Base-by-base conservation (phyloP, 2,797 vertebrate genomes). In the Leontocebus nigricollis region DNA sequence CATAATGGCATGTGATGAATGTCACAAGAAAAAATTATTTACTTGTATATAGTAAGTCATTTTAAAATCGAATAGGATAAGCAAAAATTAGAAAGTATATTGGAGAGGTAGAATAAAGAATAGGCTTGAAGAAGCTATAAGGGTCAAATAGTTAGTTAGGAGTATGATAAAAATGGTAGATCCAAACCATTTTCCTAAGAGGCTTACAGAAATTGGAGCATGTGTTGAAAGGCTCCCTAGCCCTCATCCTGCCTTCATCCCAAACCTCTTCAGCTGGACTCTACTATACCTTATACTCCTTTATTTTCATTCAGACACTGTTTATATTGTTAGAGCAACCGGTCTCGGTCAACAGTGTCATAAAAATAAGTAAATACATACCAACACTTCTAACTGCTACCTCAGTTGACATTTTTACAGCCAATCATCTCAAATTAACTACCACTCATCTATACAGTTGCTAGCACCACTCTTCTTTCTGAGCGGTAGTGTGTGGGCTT, bases 31-130 rank as follows among this genome's bases (percentile, higher is more conserved):
- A 92, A 96, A 90, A 2, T 85, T 82, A 83, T 73, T 81, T 79
- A 67, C 17, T 81, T 95, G 7, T 64, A 55, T 5, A 19, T 14
- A 77, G 4, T 41, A 95, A 92, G 59, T 46, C 26, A 75, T 79
- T 93, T 91, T 89, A 86, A 2, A 93, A 82, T 82, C n/a, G 93
- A 55, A 81, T 30, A 95, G 33, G 39, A 92, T 77, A 64, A 95
- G 50, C 5, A 92, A 94, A 59, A 94, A 59, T 85, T 33, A 89
- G 20, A 76, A 87, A 95, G 24, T 83, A 48, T 79, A 59, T 50
- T 59, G 4, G 52, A 94, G 30, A 77, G n/a, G 33, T 20, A 73
- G 59, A 89, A 70, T 85, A 36, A 93, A 93, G 61, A 76, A 70
- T 7, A 92, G 64, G 3, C 27, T 61, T 93, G 33, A 93, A 48